phyloP scores from a whole-genome alignment of 2,888 invertebrate species.

The Drosophila vallismaia region DNA sequence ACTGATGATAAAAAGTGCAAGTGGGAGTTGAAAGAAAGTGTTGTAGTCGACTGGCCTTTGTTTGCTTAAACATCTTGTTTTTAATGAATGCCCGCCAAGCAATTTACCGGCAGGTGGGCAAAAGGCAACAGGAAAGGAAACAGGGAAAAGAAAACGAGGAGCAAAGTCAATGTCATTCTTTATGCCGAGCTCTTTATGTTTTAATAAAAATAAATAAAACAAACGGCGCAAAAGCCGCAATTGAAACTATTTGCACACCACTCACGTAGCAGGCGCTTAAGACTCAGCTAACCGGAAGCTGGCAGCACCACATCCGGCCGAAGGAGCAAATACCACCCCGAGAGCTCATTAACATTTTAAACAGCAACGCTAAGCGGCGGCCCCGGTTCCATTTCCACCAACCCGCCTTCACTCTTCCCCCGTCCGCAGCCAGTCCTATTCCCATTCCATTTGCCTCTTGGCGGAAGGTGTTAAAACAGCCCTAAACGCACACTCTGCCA shows the following conservation, averaged over 20 bases:
- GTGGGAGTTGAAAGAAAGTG: conserved; percentile 31
- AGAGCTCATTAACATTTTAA: conserved; percentile 79
- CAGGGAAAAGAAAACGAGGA: neutral
- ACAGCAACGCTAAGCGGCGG: conserved; percentile 70
- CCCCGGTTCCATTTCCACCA: conserved; percentile 31
- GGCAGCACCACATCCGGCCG: conserved; percentile 75
- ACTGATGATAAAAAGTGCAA: conserved; percentile 68
- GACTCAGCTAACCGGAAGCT: conserved; percentile 78
- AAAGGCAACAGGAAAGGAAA: neutral
- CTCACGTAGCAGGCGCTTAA: conserved; percentile 75
- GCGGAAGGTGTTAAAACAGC: conserved; percentile 77
- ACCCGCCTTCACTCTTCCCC: neutral
- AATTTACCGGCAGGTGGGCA: conserved; percentile 77
- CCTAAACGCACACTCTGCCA: conserved; percentile 59
- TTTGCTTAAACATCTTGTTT: conserved; percentile 48
- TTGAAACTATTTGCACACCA: conserved; percentile 80
- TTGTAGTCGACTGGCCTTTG: conserved; percentile 7
- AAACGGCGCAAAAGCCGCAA: conserved; percentile 79
- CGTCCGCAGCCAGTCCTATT: conserved; percentile 12
- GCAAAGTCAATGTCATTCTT: conserved; percentile 76
- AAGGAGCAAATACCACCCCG: conserved; percentile 57
- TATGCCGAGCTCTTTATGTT: conserved; percentile 72
- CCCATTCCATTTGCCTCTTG: conserved; percentile 18
- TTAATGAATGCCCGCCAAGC: conserved; percentile 70
- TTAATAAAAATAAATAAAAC: conserved; percentile 80